phyloP scores from a whole-genome alignment of 2,888 invertebrate species.

The Drosophila subsilvestris region DNA sequence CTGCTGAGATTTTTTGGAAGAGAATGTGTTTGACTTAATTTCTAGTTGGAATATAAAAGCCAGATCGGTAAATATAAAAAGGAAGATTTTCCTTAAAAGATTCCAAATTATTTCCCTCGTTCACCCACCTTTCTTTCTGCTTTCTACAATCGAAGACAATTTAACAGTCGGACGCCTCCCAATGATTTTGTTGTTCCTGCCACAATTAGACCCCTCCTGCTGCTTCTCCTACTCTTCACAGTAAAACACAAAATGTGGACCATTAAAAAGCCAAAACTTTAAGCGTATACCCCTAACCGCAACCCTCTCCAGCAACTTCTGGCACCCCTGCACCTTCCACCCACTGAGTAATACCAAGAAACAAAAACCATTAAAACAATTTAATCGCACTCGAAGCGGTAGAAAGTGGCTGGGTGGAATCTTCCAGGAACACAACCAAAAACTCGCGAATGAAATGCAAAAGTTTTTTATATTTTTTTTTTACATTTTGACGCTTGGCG shows the following conservation, averaged over 20 bases:
- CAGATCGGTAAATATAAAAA: background rate
- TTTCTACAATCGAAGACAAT: slow-evolving; percentile 9
- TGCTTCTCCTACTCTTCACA: background rate
- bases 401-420: slow-evolving; percentile 67
- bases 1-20: background rate
- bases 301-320: background rate
- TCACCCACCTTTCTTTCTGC: background rate
- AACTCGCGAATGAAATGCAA: slow-evolving; percentile 77
- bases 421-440: slow-evolving; percentile 48
- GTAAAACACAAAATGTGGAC: slow-evolving; percentile 46
- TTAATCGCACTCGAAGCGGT: slow-evolving; percentile 82
- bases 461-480: slow-evolving; percentile 62
- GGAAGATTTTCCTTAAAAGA: background rate
- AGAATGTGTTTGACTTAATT: background rate
- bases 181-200: slow-evolving; percentile 29
- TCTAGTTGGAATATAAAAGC: background rate
- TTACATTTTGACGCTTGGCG: slow-evolving; percentile 62
- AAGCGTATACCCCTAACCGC: slow-evolving; percentile 38
- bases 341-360: slow-evolving; percentile 29
- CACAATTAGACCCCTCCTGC: slow-evolving; percentile 26
- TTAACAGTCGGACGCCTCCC: slow-evolving; percentile 9
- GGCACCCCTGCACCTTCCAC: too few species aligned
- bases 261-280: slow-evolving; percentile 74
- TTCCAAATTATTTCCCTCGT: too few species aligned
- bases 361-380: slow-evolving; percentile 84